Base-by-base conservation (phyloP, 2,888 invertebrate genomes). In the Amphimallon solstitiale region DNA sequence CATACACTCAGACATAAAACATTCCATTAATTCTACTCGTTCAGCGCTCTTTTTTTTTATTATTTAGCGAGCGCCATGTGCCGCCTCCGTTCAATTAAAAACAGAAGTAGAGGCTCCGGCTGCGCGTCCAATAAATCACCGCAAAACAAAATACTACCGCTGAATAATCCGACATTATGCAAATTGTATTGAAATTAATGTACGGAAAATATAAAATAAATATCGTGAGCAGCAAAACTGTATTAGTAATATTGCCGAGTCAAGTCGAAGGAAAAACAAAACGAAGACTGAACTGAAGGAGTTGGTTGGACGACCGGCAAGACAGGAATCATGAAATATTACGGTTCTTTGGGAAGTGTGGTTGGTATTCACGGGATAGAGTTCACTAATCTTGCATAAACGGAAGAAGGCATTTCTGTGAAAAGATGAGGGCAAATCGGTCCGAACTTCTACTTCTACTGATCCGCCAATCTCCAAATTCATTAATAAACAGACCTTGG, bases 401-500 rank as follows among this genome's bases (percentile, higher is more conserved):
- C 54, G 38, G 29, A 29, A 19, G 34, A 14, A n/a, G 51, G 29
- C 35, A 52, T 43, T 43, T 29, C 29, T 23, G 38, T 54, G 17
- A 21, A 56, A 43, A 40, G 56, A 56, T 23, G 19, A 23, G 29
- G 9, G 56, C 43, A 15, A 37, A 56, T 29, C 19, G 40, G 40
- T 29, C 9, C 34, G 23, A 45, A 43, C 29, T 40, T 29, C 29
- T 59, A 59, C 23, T 59, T 43, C 29, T 12, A 59, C 51, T 38
- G 63, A 63, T 51, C 65, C 43, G 51, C 60, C 59, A 65, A 68
- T 71, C 71, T 69, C 19, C 69, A 61, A 66, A 70, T 71, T 75
- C 75, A 73, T 75, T 75, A 75, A 74, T 74, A 73, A 73, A 69
- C 67, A 63, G 56, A 72, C 74, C 69, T 48, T 62, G 40, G 68